Conservation (phyloP, 2,113 vertebrate genomes). For the Suncus etruscus region DNA sequence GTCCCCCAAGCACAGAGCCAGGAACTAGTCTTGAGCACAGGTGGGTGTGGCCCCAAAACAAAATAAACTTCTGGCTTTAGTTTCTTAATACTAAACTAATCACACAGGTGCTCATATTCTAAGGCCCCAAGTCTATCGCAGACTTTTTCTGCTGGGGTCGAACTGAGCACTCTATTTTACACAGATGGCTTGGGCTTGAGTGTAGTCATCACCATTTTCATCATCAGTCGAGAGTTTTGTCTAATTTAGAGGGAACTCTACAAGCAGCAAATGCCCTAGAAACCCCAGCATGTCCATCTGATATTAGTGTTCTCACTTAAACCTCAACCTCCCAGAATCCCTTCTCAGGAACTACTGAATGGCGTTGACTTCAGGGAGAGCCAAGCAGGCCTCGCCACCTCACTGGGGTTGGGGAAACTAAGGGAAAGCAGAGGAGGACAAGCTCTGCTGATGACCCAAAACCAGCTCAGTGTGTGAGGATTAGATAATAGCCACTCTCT, state of each 20-base stretch:
- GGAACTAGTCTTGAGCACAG: too few relatives aligned
- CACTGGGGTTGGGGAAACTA: slow-evolving; percentile 2
- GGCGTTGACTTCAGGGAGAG: not conserved
- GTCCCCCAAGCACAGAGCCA: too few relatives aligned
- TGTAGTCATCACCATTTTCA: not conserved
- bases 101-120: not conserved
- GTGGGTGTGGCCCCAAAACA: too few relatives aligned
- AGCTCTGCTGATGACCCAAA: slow-evolving; percentile 23
- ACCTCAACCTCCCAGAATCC: not conserved
- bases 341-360: not conserved
- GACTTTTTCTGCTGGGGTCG: not conserved
- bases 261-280: not conserved
- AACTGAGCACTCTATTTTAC: not conserved
- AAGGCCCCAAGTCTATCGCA: not conserved
- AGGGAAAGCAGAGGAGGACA: not conserved
- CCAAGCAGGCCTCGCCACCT: slow-evolving; percentile 16
- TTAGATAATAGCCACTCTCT: not conserved
- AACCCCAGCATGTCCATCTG: not conserved
- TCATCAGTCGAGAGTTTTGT: not conserved
- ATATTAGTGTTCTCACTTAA: not conserved
- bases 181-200: not conserved
- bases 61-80: not conserved
- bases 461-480: slow-evolving; percentile 26
- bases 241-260: not conserved
- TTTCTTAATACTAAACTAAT: slow-evolving; percentile 29